phyloP scores from a whole-genome alignment of 2,113 vertebrate species.

The Chaetura pelagica region DNA sequence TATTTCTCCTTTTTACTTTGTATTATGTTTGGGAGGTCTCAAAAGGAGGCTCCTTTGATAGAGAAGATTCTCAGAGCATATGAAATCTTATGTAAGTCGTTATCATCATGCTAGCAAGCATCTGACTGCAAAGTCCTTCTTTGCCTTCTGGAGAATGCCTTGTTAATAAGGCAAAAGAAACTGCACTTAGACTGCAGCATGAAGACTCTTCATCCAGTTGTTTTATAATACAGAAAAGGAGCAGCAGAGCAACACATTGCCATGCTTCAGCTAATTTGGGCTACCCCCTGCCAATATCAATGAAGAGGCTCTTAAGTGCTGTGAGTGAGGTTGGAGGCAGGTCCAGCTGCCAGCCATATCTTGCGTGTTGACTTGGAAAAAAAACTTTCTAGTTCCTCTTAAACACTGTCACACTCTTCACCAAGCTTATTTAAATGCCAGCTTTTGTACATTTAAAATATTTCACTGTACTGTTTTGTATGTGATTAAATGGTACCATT shows the following conservation, averaged over 20 bases:
- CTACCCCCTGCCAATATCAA: rapidly evolving
- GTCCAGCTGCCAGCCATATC: neutral
- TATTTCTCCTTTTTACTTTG: neutral
- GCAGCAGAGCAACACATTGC: neutral
- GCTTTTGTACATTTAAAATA: neutral
- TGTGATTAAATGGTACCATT: constrained; percentile 2
- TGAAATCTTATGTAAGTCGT: neutral
- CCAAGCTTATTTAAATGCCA: neutral
- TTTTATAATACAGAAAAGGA: neutral
- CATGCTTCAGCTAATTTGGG: neutral
- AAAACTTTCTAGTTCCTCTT: neutral
- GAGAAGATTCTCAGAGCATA: neutral
- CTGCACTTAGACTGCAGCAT: neutral
- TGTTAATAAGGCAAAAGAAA: neutral
- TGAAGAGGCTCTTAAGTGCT: neutral
- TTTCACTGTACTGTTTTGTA: neutral
- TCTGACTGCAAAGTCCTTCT: neutral
- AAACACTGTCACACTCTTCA: neutral
- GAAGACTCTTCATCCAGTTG: neutral
- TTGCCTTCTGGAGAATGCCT: neutral
- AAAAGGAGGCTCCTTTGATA: neutral
- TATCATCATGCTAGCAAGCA: neutral
- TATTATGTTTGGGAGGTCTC: neutral
- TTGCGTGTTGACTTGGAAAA: neutral
- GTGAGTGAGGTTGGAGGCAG: neutral